Base-by-base conservation (phyloP, 2,888 invertebrate species). In the Lumbricus terrestris region DNA sequence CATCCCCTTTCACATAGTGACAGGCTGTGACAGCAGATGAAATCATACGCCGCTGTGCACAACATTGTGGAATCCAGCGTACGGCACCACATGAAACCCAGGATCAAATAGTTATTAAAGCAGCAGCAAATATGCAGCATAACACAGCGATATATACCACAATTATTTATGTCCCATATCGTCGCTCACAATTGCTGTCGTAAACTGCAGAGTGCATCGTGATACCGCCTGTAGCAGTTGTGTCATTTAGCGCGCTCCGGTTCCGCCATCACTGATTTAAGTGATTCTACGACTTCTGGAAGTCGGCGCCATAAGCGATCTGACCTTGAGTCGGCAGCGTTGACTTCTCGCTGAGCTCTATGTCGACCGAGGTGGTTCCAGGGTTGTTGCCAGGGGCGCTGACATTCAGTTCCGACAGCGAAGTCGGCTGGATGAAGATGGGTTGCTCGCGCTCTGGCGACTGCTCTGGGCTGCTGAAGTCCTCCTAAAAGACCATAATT, bases 261-360 rank as follows among this genome's bases (percentile, higher is more conserved):
- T n/a, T 69, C 69, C 69, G n/a, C n/a, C 69, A 69, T 69, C 69
- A n/a, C 69, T 69, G 69, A 69, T 11, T 11, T 69, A 69, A n/a
- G 69, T n/a, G n/a, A 69, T 29, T 85, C 35, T 35, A 85, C 34
- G 85, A 85, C 85, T 85, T 85, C 85, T 85, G 85, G n/a, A 85
- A 18, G 20, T 85, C 85, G 20, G 85, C 85, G 35, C 85, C 85
- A 85, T 85, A 85, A 34, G 85, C 85, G 35, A 35, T 35, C 85
- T 85, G 85, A 20, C 85, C 85, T 35, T 34, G 85, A 23, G 85
- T 35, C 23, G 85, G 15, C 85, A 85, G 85, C 13, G 37, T 13
- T 23, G 85, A 85, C 85, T 85, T 85, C 85, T 85, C 85, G 16
- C 85, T 85, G 34, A 85, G 85, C 37, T 85, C 85, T n/a, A 85